phyloP scores from a whole-genome alignment of 2,113 vertebrate species.

The Dicerorhinus sumatrensis region DNA sequence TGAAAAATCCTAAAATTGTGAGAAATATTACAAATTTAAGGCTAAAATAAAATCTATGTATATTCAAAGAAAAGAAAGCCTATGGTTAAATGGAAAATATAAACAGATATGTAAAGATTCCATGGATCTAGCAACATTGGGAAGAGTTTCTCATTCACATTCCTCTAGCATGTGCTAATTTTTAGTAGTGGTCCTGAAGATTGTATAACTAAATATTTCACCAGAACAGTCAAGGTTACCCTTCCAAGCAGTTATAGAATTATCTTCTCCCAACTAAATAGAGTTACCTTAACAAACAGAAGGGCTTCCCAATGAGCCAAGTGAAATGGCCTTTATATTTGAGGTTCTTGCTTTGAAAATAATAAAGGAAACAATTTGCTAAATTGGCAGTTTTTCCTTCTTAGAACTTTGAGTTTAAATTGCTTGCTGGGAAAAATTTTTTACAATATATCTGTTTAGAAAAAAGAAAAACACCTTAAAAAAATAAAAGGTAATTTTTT shows the following conservation, averaged over 20 bases:
- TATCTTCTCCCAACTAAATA: not conserved
- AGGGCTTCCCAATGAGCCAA: not conserved
- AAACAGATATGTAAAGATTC: not conserved
- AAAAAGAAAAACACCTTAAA: not conserved
- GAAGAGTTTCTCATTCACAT: not conserved
- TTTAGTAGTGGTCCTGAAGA: not conserved
- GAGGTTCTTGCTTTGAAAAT: slow-evolving; percentile 35
- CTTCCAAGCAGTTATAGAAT: not conserved
- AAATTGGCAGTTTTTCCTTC: not conserved
- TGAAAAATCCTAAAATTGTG: not conserved
- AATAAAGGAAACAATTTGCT: not conserved
- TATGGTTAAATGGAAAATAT: not conserved
- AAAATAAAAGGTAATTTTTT: slow-evolving; percentile 12
- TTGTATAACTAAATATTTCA: not conserved
- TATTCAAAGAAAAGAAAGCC: not conserved
- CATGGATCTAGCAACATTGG: too few relatives aligned
- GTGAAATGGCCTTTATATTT: not conserved
- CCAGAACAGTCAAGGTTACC: not conserved
- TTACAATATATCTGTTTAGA: not conserved
- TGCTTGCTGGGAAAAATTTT: not conserved
- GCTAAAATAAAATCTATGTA: not conserved
- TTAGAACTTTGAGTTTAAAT: slow-evolving; percentile 34
- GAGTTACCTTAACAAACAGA: slow-evolving; percentile 9
- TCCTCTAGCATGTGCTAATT: not conserved
- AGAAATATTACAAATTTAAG: not conserved